Conservation (phyloP, 2,888 invertebrate species). For the Deilephila porcellus region DNA sequence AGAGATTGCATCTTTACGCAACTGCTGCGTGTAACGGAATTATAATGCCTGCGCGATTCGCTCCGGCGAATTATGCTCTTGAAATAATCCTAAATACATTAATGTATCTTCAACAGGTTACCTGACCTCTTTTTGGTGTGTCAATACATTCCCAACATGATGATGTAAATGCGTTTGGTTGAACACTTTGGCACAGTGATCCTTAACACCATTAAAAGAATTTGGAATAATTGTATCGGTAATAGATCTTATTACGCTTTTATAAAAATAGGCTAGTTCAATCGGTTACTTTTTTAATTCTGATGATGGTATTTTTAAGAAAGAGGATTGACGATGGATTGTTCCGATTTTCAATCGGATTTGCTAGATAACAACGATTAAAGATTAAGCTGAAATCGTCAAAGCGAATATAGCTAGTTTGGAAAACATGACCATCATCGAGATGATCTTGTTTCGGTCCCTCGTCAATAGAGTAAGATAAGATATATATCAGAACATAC, state of each 20-base stretch:
- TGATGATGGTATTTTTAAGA: no score
- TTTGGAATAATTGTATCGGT: not conserved
- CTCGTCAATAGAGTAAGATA: not conserved
- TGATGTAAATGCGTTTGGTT: not conserved
- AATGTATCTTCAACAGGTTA: conserved; percentile 35
- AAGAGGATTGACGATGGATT: no score
- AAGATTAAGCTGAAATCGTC: not conserved
- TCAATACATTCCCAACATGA: not conserved
- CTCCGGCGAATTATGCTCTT: conserved; percentile 22
- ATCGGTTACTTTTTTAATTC: not conserved
- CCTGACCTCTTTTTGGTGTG: conserved; percentile 29
- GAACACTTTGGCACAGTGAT: not conserved
- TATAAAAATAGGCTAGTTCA: not conserved
- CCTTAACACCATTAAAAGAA: not conserved
- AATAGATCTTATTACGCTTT: not conserved
- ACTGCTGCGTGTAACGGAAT: conserved; percentile 55
- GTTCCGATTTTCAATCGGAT: not conserved
- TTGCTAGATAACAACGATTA: not conserved
- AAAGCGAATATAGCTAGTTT: not conserved
- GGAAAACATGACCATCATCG: not conserved
- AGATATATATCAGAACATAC: not conserved
- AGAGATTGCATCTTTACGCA: conserved; percentile 71
- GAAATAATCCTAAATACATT: conserved; percentile 28
- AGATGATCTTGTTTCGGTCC: not conserved
- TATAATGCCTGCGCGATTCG: conserved; percentile 36